Base-by-base conservation (phyloP, 2,888 invertebrate genomes). In the Cryptocheilus praepositus region DNA sequence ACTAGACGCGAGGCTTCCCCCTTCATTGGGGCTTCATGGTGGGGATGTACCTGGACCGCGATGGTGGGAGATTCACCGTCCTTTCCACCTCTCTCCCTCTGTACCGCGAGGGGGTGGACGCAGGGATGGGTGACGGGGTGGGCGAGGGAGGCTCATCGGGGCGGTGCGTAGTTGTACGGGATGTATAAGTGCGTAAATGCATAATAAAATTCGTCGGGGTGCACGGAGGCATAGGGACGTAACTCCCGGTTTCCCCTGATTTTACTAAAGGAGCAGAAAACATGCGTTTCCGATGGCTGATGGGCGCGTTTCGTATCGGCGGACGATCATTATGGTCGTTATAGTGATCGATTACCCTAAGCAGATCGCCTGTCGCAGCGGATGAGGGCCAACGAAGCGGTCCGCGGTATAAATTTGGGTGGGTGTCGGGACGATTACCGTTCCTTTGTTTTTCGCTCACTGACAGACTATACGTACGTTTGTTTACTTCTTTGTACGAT, bases 111-210 rank as follows among this genome's bases (percentile, higher is more conserved):
- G 68, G 36, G 36, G 36, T 36, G 36, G 36, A 74, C 73, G 74
- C 74, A 69, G 71, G 56, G 79, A 77, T 49, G 49, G 49, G 5
- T 11, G 49, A 49, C 73, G 65, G 57, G 68, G 74, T 72, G 74
- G 78, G 74, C 71, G 71, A 55, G 79, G 79, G 77, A 70, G 74
- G 76, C 73, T 70, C 74, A 76, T 73, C 65, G 76, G 82, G 80
- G 80, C 76, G 80, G 71, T 81, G 81, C 85, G 83, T 84, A 83
- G 84, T 84, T 86, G 82, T 81, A 83, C 77, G 81, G 79, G 78
- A 84, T 86, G 84, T 88, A 86, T 85, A 85, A 86, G 86, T 88
- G 86, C 87, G 88, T 88, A 86, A 87, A 88, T 88, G 87, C 87
- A 86, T 87, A 87, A 88, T 88, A 86, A 87, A 86, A 86, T 85